Percentiles rank a stretch among this genome's conserved stretches.
These are phyloP conservation scores for Ophion ventricosus DNA, from an alignment of 2,888 invertebrate species.

Conservation along the genomic window DNA sequence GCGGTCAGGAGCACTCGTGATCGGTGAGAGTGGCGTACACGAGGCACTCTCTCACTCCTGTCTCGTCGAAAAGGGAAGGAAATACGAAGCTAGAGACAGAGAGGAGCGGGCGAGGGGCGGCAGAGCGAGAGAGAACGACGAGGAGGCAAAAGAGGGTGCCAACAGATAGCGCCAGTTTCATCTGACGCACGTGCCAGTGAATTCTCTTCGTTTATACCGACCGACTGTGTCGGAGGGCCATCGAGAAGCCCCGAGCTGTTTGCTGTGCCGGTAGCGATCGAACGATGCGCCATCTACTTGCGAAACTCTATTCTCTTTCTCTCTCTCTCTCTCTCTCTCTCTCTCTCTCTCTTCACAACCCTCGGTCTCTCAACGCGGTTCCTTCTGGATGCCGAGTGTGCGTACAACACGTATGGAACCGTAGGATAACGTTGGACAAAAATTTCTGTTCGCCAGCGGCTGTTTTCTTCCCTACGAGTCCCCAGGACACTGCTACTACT, in stretches of 20 bases:
- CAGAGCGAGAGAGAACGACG: slow-evolving; percentile 14
- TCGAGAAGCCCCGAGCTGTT: slow-evolving; percentile 73
- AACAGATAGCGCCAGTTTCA: slow-evolving; percentile 74
- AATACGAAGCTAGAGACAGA: background rate
- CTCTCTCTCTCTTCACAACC: slow-evolving; percentile 38
- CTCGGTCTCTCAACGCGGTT: background rate
- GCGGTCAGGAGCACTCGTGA: slow-evolving; percentile 4
- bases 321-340: slow-evolving; percentile 50
- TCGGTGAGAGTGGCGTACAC: slow-evolving; percentile 7
- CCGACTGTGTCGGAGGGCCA: slow-evolving; percentile 71
- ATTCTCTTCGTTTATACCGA: slow-evolving; percentile 68
- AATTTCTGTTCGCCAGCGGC: slow-evolving; percentile 58
- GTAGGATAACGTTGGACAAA: slow-evolving; percentile 2
- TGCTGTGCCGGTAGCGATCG: slow-evolving; percentile 72
- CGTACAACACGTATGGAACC: background rate
- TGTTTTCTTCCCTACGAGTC: slow-evolving; percentile 68
- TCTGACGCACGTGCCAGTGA: slow-evolving; percentile 69
- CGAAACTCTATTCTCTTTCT: slow-evolving; percentile 36
- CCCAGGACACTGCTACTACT: slow-evolving; percentile 42
- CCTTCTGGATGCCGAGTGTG: slow-evolving; percentile 17
- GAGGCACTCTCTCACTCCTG: background rate
- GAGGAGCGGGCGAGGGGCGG: background rate
- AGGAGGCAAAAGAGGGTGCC: slow-evolving; percentile 55
- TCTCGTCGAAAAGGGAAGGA: slow-evolving; percentile 19
- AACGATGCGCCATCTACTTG: slow-evolving; percentile 73